A percentile compares a stretch with the other conserved stretches of the same genome.
phyloP scores from a whole-genome alignment of 2,797 vertebrate genomes.

The Bradypodion pumilum region DNA sequence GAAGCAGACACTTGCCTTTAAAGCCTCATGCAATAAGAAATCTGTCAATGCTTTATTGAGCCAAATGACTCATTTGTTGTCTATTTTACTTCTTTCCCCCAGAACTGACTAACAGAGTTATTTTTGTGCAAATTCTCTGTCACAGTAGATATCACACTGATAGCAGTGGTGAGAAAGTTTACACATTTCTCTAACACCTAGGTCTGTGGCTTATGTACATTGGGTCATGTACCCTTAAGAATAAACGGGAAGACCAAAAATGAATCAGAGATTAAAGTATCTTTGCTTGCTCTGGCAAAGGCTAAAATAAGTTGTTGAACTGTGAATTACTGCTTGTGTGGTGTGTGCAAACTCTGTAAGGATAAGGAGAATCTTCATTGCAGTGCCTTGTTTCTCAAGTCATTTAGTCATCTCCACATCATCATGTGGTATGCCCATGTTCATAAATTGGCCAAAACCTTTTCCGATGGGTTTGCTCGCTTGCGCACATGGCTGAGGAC shows the following conservation, averaged over 20 bases:
- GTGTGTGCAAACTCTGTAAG: background rate
- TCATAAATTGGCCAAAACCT: too few species aligned
- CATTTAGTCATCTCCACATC: background rate
- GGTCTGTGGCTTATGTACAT: background rate
- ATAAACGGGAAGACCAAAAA: background rate
- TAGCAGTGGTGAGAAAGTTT: background rate
- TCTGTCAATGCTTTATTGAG: background rate
- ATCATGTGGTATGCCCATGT: too few species aligned
- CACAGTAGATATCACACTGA: background rate
- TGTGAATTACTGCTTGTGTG: slow-evolving; percentile 5
- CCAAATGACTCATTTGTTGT: background rate
- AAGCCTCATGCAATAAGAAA: background rate
- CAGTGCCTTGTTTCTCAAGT: background rate
- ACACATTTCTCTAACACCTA: slow-evolving; percentile 1
- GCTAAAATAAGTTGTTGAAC: slow-evolving; percentile 9
- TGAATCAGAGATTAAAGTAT: background rate
- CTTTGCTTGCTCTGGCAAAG: slow-evolving; percentile 7
- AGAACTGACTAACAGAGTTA: too few species aligned
- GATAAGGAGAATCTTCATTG: background rate
- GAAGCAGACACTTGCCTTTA: background rate
- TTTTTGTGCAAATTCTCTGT: background rate
- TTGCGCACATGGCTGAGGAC: too few species aligned
- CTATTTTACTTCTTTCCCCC: background rate
- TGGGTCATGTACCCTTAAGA: background rate
- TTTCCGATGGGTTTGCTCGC: too few species aligned